A percentile compares a stretch with the other conserved stretches of the same genome.
Conservation (phyloP, 2,113 vertebrate species). For the Perca schrenkii region DNA sequence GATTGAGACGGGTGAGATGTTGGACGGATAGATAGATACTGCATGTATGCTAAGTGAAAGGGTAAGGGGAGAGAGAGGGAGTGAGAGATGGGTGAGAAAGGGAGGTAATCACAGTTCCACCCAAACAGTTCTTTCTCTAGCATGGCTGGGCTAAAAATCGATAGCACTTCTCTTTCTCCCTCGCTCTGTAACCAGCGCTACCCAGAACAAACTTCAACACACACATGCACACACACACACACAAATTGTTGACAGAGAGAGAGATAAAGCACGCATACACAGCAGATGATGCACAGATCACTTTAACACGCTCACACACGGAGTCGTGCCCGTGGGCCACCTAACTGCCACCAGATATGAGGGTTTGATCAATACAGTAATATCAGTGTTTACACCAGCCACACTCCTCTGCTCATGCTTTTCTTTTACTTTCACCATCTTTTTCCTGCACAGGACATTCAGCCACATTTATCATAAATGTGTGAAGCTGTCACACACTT, state of each 20-base stretch:
- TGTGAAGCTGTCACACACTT: conserved; percentile 34
- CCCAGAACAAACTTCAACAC: conserved; percentile 66
- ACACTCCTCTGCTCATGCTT: conserved; percentile 15
- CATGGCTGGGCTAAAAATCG: conserved; percentile 72
- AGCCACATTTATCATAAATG: conserved; percentile 40
- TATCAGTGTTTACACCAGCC: conserved; percentile 68
- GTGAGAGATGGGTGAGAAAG: conserved; percentile 39
- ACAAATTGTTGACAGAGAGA: conserved; percentile 25
- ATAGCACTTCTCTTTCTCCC: conserved; percentile 69
- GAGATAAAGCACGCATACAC: conserved; percentile 29
- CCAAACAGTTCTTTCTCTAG: conserved; percentile 77
- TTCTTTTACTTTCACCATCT: conserved; percentile 34
- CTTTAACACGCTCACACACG: conserved; percentile 51
- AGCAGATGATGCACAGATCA: conserved; percentile 57
- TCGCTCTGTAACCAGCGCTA: conserved; percentile 60
- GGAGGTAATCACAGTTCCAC: conserved; percentile 77
- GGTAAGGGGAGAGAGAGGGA: conserved; percentile 19
- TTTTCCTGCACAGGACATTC: conserved; percentile 1
- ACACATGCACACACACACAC: conserved; percentile 10
- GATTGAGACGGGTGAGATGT: conserved; percentile 52
- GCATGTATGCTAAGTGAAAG: conserved; percentile 65
- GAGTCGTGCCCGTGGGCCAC: conserved; percentile 49
- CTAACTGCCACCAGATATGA: conserved; percentile 70
- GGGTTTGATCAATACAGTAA: conserved; percentile 76
- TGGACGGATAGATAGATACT: conserved; percentile 43